Conservation (phyloP, 1,140 invertebrate genomes). For the Magallana angulata region DNA sequence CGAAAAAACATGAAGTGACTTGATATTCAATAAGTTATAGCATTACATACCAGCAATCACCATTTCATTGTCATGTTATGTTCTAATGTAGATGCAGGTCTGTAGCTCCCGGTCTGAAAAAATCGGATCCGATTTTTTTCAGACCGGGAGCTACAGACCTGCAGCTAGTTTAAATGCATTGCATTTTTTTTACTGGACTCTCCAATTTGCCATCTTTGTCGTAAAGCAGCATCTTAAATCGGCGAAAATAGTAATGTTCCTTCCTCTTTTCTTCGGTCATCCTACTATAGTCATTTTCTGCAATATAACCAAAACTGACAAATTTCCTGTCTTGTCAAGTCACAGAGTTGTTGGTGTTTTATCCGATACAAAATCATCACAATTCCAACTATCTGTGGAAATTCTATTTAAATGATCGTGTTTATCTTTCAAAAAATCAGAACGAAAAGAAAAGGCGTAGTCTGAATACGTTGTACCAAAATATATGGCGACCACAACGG, state of each 20-base stretch:
- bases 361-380: neutral
- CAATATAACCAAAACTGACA: neutral
- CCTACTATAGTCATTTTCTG: neutral
- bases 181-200: neutral
- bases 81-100: too few relatives aligned
- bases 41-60: too few relatives aligned
- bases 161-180: too few relatives aligned
- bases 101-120: too few relatives aligned
- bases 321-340: neutral
- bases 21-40: too few relatives aligned
- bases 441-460: neutral
- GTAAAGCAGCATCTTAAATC: constrained; percentile 25
- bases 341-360: neutral
- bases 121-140: too few relatives aligned
- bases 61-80: too few relatives aligned
- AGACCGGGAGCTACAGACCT: too few relatives aligned
- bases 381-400: neutral
- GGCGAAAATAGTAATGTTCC: neutral
- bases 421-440: neutral
- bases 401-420: neutral
- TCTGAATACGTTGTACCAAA: constrained; percentile 6
- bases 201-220: neutral
- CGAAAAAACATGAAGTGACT: too few relatives aligned
- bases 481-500: neutral
- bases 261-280: neutral